Conservation (phyloP, 2,113 vertebrate genomes). For the Nycticorax nycticorax region DNA sequence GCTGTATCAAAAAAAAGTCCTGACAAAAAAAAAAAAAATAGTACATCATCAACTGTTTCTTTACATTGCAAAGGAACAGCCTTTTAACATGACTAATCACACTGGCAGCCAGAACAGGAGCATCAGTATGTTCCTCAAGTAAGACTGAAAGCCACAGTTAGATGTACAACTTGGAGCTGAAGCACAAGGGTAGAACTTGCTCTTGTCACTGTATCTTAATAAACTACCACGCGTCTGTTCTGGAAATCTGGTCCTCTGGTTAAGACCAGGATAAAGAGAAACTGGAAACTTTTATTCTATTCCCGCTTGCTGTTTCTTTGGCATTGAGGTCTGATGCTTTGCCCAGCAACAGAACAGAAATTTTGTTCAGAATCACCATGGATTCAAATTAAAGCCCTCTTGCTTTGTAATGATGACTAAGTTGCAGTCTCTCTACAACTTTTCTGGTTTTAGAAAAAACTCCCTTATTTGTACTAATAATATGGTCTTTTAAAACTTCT, state of each 20-base stretch:
- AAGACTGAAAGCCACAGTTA: not conserved
- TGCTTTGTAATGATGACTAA: not conserved
- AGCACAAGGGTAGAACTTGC: not conserved
- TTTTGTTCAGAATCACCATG: not conserved
- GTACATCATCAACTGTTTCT: not conserved
- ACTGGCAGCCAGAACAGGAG: not conserved
- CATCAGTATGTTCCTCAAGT: not conserved
- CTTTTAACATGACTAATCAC: not conserved
- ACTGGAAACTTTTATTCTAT: not conserved
- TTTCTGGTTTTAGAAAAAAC: not conserved
- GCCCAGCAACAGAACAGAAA: not conserved
- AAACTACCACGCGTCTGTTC: not conserved
- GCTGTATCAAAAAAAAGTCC: not conserved
- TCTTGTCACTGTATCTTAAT: not conserved
- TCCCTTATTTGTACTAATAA: not conserved
- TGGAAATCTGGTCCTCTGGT: not conserved
- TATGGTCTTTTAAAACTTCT: not conserved
- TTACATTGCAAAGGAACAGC: not conserved
- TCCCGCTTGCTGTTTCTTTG: not conserved
- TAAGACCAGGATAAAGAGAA: not conserved
- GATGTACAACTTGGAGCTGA: not conserved
- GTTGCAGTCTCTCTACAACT: not conserved
- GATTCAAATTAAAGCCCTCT: not conserved
- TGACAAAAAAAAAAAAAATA: not conserved
- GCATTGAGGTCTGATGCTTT: not conserved